These are phyloP conservation scores for Oligia strigilis DNA, from an alignment of 2,888 invertebrate genomes.

Conservation along the genomic window DNA sequence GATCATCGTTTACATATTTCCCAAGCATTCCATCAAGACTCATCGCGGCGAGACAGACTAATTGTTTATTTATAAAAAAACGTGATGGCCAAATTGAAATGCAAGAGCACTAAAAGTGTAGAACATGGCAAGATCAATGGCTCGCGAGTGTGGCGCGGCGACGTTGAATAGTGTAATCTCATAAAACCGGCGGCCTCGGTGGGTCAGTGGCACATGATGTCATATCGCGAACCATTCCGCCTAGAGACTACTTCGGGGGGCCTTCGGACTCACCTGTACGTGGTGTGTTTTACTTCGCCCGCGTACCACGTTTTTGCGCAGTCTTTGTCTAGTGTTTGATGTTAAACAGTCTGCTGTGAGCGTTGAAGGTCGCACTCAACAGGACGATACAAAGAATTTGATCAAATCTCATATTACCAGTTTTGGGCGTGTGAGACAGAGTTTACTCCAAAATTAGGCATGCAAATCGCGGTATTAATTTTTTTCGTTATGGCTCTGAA, in stretches of 20 bases:
- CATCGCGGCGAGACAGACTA: slow-evolving; percentile 53
- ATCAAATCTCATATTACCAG: slow-evolving; percentile 66
- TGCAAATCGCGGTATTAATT: slow-evolving; percentile 38
- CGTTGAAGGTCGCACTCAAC: slow-evolving; percentile 59
- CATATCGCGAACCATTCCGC: slow-evolving; percentile 83
- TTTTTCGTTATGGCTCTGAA: slow-evolving; percentile 38
- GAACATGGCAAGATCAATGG: slow-evolving; percentile 69
- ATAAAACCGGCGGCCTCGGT: slow-evolving; percentile 84
- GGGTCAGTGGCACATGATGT: slow-evolving; percentile 89
- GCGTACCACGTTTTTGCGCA: slow-evolving; percentile 67
- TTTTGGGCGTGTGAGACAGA: slow-evolving; percentile 46
- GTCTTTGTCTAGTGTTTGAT: slow-evolving; percentile 66
- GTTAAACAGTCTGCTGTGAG: slow-evolving; percentile 66
- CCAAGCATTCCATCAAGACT: slow-evolving; percentile 62
- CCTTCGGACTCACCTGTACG: slow-evolving; percentile 68
- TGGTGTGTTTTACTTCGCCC: slow-evolving; percentile 64
- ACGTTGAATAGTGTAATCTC: slow-evolving; percentile 73
- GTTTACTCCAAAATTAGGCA: slow-evolving; percentile 51
- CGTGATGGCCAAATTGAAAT: slow-evolving; percentile 64
- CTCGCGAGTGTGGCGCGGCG: slow-evolving; percentile 59
- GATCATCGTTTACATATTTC: slow-evolving; percentile 44
- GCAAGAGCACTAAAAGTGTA: slow-evolving; percentile 59
- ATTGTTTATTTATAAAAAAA: slow-evolving; percentile 61
- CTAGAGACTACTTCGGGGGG: slow-evolving; percentile 71
- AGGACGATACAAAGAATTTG: slow-evolving; percentile 63